phyloP scores from a whole-genome alignment of 2,113 vertebrate species.

The Elachura formosa region DNA sequence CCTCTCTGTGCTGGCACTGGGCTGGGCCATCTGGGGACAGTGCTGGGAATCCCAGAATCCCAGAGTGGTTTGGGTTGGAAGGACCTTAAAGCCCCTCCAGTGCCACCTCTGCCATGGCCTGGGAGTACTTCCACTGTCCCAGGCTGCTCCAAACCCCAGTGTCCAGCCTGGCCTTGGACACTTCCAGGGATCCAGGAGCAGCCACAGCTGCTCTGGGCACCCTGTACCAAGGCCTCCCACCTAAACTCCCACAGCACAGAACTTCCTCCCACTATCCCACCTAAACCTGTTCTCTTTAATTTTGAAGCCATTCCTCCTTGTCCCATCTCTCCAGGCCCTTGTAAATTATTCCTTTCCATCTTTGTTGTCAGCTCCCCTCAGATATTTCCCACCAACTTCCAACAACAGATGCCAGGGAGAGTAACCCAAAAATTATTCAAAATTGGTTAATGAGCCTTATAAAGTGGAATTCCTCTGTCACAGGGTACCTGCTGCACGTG shows the following conservation, averaged over 20 bases:
- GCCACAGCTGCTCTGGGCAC: neutral
- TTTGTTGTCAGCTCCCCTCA: neutral
- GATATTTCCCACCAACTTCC: neutral
- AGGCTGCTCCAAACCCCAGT: fast-evolving
- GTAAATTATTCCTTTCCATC: neutral
- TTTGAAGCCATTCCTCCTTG: neutral
- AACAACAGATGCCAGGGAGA: neutral
- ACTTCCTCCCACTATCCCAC: neutral
- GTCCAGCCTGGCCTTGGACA: fast-evolving
- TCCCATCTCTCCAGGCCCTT: neutral
- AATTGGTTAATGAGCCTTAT: fast-evolving
- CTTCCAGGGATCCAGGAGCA: neutral
- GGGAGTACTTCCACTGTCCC: neutral
- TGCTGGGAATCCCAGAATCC: neutral
- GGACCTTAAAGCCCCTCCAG: fast-evolving
- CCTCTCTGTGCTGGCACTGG: neutral
- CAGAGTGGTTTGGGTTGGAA: neutral
- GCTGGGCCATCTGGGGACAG: neutral
- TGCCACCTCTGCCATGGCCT: neutral
- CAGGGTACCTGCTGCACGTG: neutral
- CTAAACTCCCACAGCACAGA: neutral
- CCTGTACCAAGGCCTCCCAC: neutral
- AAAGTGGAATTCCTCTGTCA: neutral
- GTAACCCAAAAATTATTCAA: neutral
- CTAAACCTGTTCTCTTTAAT: fast-evolving